Evolutionary conservation across 2,797 vertebrate genomes (phyloP), one percentile per base, ranked within the genome.

Genomic region (Discoglossus pictus): DNA sequence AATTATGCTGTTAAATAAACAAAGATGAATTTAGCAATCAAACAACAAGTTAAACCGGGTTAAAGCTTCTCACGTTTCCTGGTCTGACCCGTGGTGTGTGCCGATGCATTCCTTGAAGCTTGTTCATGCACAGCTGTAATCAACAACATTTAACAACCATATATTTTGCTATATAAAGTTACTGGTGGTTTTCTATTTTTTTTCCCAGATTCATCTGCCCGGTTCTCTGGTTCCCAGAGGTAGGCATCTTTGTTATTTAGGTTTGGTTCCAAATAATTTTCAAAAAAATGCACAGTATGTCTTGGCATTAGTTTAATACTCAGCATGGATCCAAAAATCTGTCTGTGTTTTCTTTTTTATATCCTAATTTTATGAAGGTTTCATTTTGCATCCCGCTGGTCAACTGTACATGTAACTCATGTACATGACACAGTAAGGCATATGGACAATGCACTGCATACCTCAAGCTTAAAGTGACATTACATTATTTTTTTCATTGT

Each of bases 181-280:
- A 74, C 66, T 82, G 84, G 73, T 79, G 76, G 2, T 1, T 66
- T 12, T 66, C 34, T 52, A n/a, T n/a, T 17, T 13, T 58, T 63
- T 66, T 73, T 76, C 77, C 76, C 75, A 70, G 74, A 80, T 80
- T 78, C 73, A 46, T 82, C 58, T 80, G 75, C 79, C 76, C 76
- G 69, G 47, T 55, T 76, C 77, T 76, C 76, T 24, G 31, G 76
- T 86, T 91, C 85, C 84, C 88, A 87, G 84, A 84, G 82, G 82
- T 79, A 86, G 84, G 83, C 83, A 88, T 90, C 83, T 87, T 82
- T 86, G 82, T 73, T 84, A 89, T 88, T 82, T 86, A 65, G 0
- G 72, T 82, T 75, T 67, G 61, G 60, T 79, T 90, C 86, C 86
- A 91, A 86, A 80, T 84, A 80, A 82, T 76, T 73, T 80, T 67